Conservation (phyloP, 2,888 invertebrate species). For the Nemapogon koenigi region DNA sequence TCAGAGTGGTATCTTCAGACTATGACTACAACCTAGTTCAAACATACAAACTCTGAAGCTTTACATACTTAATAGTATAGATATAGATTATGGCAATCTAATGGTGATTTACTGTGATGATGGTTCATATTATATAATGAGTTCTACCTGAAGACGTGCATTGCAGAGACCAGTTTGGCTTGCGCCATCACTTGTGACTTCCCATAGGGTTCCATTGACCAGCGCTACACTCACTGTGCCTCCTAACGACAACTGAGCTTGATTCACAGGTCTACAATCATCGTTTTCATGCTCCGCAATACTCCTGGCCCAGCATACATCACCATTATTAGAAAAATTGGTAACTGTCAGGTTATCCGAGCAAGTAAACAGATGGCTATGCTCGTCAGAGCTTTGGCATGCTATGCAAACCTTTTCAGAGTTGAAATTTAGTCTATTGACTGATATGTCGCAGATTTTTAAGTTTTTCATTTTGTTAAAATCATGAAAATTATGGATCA, state of each 20-base stretch:
- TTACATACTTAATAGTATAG: no score
- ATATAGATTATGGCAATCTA: no score
- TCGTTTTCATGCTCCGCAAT: conserved; percentile 33
- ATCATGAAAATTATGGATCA: no score
- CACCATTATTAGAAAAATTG: conserved; percentile 32
- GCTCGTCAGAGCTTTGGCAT: no score
- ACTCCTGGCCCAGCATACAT: conserved; percentile 36
- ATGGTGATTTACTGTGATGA: no score
- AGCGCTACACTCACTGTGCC: conserved; percentile 40
- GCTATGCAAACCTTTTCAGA: no score
- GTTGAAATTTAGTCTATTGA: conserved; percentile 26
- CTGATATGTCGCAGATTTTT: conserved; percentile 36
- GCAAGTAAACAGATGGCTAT: conserved; percentile 38
- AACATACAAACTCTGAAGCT: no score
- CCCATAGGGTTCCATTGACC: conserved; percentile 43
- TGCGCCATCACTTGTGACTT: conserved; percentile 31
- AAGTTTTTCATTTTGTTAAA: conserved; percentile 51
- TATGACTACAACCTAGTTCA: no score
- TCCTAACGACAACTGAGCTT: conserved; percentile 38
- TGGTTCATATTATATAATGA: no score
- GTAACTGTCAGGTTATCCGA: conserved; percentile 39
- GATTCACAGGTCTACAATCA: conserved; percentile 50
- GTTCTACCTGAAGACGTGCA: no score
- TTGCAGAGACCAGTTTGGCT: no score
- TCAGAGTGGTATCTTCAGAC: no score